These are phyloP conservation scores for Chelon auratus DNA, from an alignment of 2,797 vertebrate genomes.

Conservation along the genomic window DNA sequence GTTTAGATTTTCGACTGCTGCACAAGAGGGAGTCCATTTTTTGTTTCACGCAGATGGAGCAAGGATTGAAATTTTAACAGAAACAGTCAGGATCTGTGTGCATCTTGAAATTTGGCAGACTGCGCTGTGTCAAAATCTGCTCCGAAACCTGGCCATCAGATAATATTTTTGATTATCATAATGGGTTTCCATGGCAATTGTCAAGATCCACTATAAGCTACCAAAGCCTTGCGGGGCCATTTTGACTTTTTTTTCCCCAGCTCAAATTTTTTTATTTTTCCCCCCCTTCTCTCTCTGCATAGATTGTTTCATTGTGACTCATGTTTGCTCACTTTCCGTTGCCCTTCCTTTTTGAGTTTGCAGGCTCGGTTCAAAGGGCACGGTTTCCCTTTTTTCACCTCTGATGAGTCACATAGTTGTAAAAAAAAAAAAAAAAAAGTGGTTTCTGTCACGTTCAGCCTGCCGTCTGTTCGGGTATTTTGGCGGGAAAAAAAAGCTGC, in stretches of 20 bases:
- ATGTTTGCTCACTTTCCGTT: conserved; percentile 72
- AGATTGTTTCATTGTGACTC: conserved; percentile 66
- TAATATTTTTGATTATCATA: conserved; percentile 51
- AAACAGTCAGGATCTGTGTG: conserved; percentile 39
- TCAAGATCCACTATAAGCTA: conserved; percentile 34
- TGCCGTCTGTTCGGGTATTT: conserved; percentile 13
- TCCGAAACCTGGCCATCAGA: conserved; percentile 42
- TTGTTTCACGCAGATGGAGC: conserved; percentile 50
- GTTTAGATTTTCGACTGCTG: conserved; percentile 11
- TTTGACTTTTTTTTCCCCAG: conserved; percentile 42
- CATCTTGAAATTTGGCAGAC: conserved; percentile 46
- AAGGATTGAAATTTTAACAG: conserved; percentile 30
- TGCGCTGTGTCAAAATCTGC: conserved; percentile 51
- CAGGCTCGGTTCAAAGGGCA: conserved; percentile 67
- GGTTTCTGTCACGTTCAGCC: conserved; percentile 31
- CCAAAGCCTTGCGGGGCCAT: conserved; percentile 27
- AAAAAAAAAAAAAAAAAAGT: conserved; percentile 5
- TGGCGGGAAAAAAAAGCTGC: conserved; percentile 39
- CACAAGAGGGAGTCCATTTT: not conserved
- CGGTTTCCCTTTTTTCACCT: conserved; percentile 9
- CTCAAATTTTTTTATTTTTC: conserved; percentile 4
- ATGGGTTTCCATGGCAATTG: conserved; percentile 64
- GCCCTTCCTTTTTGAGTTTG: conserved; percentile 54
- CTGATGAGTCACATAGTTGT: conserved; percentile 53
- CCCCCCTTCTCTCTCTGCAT: not conserved